Evolutionary conservation across 2,888 invertebrate species (phyloP).

Genomic region (Melieria omissa): DNA sequence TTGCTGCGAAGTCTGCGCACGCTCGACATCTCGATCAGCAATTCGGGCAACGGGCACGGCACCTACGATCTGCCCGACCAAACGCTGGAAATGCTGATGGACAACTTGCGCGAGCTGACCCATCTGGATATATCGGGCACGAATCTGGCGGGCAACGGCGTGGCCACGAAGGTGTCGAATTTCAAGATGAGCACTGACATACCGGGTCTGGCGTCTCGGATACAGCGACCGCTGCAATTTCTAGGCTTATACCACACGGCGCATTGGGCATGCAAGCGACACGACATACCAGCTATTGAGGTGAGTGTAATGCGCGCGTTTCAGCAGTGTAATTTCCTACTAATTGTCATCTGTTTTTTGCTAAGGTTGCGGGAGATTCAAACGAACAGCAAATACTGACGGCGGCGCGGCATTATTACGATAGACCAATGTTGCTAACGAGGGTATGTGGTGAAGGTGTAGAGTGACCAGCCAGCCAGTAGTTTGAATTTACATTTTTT

Average conservation of each 20-base stretch:
- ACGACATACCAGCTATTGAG: slow-evolving; percentile 89
- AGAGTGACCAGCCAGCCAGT: neutral
- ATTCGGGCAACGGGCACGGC: slow-evolving; percentile 73
- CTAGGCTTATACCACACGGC: slow-evolving; percentile 91
- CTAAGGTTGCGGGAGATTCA: slow-evolving; percentile 88
- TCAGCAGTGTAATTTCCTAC: neutral
- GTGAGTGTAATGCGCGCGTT: slow-evolving; percentile 68
- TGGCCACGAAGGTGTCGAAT: slow-evolving; percentile 70
- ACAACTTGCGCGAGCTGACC: slow-evolving; percentile 77
- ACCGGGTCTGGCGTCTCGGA: slow-evolving; percentile 83
- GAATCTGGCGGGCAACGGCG: slow-evolving; percentile 89
- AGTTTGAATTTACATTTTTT: slow-evolving; percentile 9
- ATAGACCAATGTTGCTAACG: slow-evolving; percentile 83
- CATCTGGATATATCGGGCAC: slow-evolving; percentile 96
- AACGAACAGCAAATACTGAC: slow-evolving; percentile 90
- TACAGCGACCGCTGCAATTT: slow-evolving; percentile 84
- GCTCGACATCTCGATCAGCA: slow-evolving; percentile 86
- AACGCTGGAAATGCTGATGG: slow-evolving; percentile 76
- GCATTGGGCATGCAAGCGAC: slow-evolving; percentile 88
- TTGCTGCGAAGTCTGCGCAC: slow-evolving; percentile 73
- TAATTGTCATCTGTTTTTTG: slow-evolving; percentile 25
- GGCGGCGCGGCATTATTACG: slow-evolving; percentile 85
- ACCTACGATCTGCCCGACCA: slow-evolving; percentile 80
- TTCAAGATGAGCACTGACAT: slow-evolving; percentile 73
- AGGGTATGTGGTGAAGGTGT: slow-evolving; percentile 53